Evolutionary conservation across 2,888 invertebrate genomes (phyloP).

Genomic region (Morpho helenor): DNA sequence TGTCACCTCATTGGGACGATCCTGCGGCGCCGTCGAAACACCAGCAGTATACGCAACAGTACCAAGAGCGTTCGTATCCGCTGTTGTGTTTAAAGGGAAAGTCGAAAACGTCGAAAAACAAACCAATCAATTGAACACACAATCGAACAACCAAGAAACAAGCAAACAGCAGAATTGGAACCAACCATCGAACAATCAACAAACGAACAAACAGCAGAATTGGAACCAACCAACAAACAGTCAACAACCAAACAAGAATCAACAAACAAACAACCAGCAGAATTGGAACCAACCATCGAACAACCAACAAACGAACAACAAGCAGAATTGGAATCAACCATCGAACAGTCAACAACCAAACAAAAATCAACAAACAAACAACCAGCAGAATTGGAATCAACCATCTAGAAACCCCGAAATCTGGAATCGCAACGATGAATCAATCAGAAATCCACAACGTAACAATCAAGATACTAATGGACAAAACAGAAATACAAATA

Average conservation of each 20-base stretch:
- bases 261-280: conserved; percentile 1
- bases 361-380: conserved; percentile 1
- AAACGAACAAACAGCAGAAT: neutral
- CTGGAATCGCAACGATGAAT: conserved; percentile 3
- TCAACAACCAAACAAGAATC: conserved; percentile 4
- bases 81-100: conserved; percentile 31
- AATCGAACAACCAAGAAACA: neutral
- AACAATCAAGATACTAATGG: neutral
- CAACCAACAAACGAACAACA: neutral
- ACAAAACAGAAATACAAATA: neutral
- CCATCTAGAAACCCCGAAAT: neutral
- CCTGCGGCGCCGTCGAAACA: conserved; percentile 59
- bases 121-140: neutral
- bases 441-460: neutral
- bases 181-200: conserved; percentile 1
- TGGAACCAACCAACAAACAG: conserved; percentile 7
- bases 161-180: neutral
- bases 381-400: neutral
- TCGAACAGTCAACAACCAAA: conserved; percentile 6
- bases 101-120: conserved; percentile 5
- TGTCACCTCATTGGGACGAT: conserved; percentile 60
- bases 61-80: conserved; percentile 36
- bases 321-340: conserved; percentile 1
- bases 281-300: neutral
- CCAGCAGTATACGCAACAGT: conserved; percentile 60